Conservation (phyloP, 2,888 invertebrate species). For the Drosophila diplacantha region DNA sequence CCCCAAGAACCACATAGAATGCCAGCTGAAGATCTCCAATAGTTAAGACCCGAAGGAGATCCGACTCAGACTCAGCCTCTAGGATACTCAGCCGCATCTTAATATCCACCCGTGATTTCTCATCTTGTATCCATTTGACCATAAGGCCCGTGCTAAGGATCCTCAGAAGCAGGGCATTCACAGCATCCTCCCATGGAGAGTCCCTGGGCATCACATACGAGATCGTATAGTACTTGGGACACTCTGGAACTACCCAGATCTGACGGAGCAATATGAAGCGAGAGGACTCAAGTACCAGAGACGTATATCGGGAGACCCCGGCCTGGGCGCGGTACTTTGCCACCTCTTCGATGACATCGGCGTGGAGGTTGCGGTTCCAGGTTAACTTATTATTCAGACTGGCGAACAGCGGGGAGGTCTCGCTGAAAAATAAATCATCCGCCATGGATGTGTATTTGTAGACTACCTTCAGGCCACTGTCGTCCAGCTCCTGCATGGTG, state of each 20-base stretch:
- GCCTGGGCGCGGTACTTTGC: constrained; percentile 67
- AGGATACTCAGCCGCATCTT: constrained; percentile 28
- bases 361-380: constrained; percentile 61
- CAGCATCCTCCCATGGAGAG: constrained; percentile 73
- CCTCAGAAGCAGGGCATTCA: constrained; percentile 72
- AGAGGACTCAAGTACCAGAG: constrained; percentile 70
- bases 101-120: constrained; percentile 61
- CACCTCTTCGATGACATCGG: constrained; percentile 68
- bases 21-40: constrained; percentile 76
- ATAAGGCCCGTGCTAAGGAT: constrained; percentile 74
- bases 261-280: constrained; percentile 59
- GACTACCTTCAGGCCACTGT: constrained; percentile 73
- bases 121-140: constrained; percentile 75
- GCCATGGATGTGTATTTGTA: constrained; percentile 77
- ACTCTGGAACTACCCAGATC: constrained; percentile 76
- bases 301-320: constrained; percentile 71
- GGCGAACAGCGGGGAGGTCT: constrained; percentile 74
- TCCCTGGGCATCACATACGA: constrained; percentile 76
- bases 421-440: constrained; percentile 77
- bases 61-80: constrained; percentile 24
- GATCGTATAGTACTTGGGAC: constrained; percentile 76
- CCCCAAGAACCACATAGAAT: constrained; percentile 75
- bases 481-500: constrained; percentile 75
- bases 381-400: constrained; percentile 70
- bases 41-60: constrained; percentile 69